Conservation (phyloP, 1,140 invertebrate genomes). For the Trachelipus rathkii region DNA sequence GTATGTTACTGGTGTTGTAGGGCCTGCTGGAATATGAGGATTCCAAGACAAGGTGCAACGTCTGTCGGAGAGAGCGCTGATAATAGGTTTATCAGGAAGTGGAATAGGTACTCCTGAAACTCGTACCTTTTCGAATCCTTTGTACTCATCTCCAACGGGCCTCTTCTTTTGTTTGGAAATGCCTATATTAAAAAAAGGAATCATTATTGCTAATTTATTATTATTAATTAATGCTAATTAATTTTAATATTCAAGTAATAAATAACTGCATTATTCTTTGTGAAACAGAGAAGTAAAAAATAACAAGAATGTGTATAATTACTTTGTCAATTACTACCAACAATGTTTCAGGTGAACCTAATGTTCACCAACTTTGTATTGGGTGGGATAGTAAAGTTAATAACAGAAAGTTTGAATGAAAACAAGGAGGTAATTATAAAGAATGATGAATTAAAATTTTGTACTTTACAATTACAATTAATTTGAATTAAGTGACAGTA, state of each 20-base stretch:
- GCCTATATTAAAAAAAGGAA: conserved; percentile 53
- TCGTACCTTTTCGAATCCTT: conserved; percentile 76
- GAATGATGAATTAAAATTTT: no score
- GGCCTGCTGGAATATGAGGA: conserved; percentile 75
- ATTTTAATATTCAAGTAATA: background rate
- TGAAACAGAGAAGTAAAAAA: no score
- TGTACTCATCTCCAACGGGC: conserved; percentile 72
- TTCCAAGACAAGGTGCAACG: conserved; percentile 83
- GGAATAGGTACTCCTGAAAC: conserved; percentile 75
- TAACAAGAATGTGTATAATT: no score
- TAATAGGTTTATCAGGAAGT: conserved; percentile 77
- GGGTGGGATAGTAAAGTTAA: no score
- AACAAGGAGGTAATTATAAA: background rate
- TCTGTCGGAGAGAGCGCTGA: conserved; percentile 80
- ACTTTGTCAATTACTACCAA: no score
- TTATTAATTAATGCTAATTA: no score
- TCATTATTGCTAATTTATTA: background rate
- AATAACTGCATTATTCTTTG: no score
- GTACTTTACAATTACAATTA: no score
- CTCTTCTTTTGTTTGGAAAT: conserved; percentile 54
- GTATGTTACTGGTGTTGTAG: conserved; percentile 81
- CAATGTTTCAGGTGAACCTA: no score
- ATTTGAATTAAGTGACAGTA: no score
- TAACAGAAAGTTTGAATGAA: no score
- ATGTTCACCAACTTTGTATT: no score